These are phyloP conservation scores for Crepidodera aurea DNA, from an alignment of 2,888 invertebrate genomes.

Conservation along the genomic window DNA sequence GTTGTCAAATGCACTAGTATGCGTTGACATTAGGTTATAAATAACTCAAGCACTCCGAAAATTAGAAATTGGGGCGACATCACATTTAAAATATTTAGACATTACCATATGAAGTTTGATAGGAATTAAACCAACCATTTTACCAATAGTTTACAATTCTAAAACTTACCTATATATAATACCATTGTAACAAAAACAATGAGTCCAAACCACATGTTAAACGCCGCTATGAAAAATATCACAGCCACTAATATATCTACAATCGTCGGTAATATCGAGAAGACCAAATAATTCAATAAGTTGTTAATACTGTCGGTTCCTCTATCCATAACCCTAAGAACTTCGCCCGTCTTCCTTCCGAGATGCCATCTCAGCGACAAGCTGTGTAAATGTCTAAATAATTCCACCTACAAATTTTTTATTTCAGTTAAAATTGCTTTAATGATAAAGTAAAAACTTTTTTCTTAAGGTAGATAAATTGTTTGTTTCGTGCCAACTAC, in stretches of 20 bases:
- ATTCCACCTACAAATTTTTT: slow-evolving; percentile 74
- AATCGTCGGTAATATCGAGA: slow-evolving; percentile 92
- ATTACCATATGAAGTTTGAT: too few relatives aligned
- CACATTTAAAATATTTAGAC: too few relatives aligned
- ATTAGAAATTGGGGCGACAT: too few relatives aligned
- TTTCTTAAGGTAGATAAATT: too few relatives aligned
- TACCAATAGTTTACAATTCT: too few relatives aligned
- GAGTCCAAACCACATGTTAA: slow-evolving; percentile 94
- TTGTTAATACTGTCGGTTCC: slow-evolving; percentile 97
- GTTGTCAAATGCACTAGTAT: too few relatives aligned
- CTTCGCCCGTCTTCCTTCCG: slow-evolving; percentile 95
- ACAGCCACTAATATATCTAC: slow-evolving; percentile 92
- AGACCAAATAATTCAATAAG: slow-evolving; percentile 89
- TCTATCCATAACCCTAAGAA: slow-evolving; percentile 94
- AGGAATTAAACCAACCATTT: too few relatives aligned
- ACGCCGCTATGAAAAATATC: slow-evolving; percentile 84
- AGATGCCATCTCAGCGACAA: slow-evolving; percentile 95
- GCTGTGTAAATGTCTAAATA: slow-evolving; percentile 88
- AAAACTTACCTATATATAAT: slow-evolving; percentile 84
- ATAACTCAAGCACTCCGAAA: too few relatives aligned
- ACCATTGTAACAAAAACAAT: slow-evolving; percentile 95
- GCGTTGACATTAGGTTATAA: too few relatives aligned
- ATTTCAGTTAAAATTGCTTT: too few relatives aligned
- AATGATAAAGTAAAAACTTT: too few relatives aligned
- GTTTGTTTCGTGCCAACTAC: too few relatives aligned